Base-by-base conservation (phyloP, 2,888 invertebrate genomes). In the Drosophila pseudotalamancana region DNA sequence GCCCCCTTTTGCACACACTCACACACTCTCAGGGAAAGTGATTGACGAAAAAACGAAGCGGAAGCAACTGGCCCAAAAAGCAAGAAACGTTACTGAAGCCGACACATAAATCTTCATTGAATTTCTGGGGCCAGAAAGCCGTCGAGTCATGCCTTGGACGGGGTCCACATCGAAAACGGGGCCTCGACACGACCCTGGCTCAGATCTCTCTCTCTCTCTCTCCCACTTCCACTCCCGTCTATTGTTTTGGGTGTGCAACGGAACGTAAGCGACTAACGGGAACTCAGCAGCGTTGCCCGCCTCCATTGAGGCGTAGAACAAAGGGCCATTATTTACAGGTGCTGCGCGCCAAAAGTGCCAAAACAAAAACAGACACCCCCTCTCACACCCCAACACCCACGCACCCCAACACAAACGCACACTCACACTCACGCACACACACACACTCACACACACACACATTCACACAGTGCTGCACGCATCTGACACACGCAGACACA, bases 321-420 rank as follows among this genome's bases (percentile, higher is more conserved):
- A 83, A 83, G 87, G 76, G 72, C 87, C 87, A 83, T 83, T 83
- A 83, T 87, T 81, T 83, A 81, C 83, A 83, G 87, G 83, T 83
- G 83, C 87, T 87, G 83, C 87, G 71, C 84, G 46, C 81, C 72
- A 84, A 83, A 86, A 83, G 87, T 83, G 87, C 78, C 87, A 87
- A 83, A 83, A 87, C 83, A 83, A 87, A n/a, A 87, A 81, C 83
- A 84, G 78, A 81, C 81, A 73, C 75, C 73, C 73, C 67, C 63
- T 62, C 85, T 54, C 70, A 65, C 69, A 54, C 68, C 31, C 14
- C 31, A 8, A 29, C 67, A 45, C 48, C 11, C 43, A 29, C 32
- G 53, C 53, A 56, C 56, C 21, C 56, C 25, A 19, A 29, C 53
- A 29, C 16, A 25, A 16, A 34, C 54, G 49, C 62, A 34, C 46